A percentile compares a stretch with the other conserved stretches of the same genome.
Conservation (phyloP, 2,888 invertebrate species). For the Nomada ruficornis region DNA sequence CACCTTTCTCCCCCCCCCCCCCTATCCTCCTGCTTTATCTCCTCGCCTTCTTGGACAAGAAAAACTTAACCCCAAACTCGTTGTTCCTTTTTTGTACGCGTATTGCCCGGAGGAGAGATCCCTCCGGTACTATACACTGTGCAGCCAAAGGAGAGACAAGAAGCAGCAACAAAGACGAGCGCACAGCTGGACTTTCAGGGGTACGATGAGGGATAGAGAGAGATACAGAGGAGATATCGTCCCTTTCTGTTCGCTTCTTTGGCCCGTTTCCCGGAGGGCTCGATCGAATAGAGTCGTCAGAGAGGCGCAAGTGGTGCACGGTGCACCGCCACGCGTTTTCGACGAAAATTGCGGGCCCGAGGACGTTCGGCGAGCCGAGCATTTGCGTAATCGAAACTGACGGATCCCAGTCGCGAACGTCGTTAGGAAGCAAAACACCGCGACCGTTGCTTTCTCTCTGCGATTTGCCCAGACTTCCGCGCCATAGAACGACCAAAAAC, state of each 20-base stretch:
- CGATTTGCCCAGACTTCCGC: neutral
- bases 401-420: neutral
- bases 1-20: slow-evolving; percentile 6
- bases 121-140: slow-evolving; percentile 27
- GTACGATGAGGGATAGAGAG: slow-evolving; percentile 21
- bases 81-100: slow-evolving; percentile 78
- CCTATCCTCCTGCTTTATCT: slow-evolving; percentile 18
- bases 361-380: slow-evolving; percentile 19
- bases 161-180: slow-evolving; percentile 14
- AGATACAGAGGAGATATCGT: neutral
- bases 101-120: slow-evolving; percentile 68
- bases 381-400: neutral
- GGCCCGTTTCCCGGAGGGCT: neutral
- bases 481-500: slow-evolving; percentile 24
- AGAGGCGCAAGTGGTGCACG: slow-evolving; percentile 6
- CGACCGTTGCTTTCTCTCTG: slow-evolving; percentile 8
- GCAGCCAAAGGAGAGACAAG: slow-evolving; percentile 43
- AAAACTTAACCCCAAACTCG: slow-evolving; percentile 65
- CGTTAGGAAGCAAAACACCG: no score
- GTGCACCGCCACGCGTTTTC: slow-evolving; percentile 37
- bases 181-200: slow-evolving; percentile 13
- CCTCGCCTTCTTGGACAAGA: slow-evolving; percentile 57
- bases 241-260: neutral
- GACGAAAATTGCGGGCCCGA: slow-evolving; percentile 18
- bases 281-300: slow-evolving; percentile 29